A percentile compares a stretch with the other conserved stretches of the same genome.
Conservation (phyloP, 2,113 vertebrate genomes). For the Meriones unguiculatus region DNA sequence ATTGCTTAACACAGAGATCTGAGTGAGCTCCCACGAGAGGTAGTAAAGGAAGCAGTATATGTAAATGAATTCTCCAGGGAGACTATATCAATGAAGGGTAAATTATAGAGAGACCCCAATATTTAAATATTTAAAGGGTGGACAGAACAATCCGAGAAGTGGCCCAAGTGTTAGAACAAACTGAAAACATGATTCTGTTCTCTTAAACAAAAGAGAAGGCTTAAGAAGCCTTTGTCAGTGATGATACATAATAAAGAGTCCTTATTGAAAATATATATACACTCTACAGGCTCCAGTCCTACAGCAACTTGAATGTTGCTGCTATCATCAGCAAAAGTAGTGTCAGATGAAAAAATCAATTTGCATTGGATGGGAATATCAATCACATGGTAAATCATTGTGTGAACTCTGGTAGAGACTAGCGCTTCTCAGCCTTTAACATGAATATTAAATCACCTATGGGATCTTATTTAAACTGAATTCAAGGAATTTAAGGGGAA, state of each 20-base stretch:
- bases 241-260: neutral
- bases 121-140: slow-evolving; percentile 22
- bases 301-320: neutral
- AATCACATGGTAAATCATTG: neutral
- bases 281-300: neutral
- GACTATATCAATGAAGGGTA: neutral
- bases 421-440: neutral
- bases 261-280: slow-evolving; percentile 2
- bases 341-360: slow-evolving; percentile 10
- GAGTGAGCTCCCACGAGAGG: neutral
- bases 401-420: neutral
- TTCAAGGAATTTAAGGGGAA: neutral
- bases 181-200: neutral
- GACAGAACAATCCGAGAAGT: neutral
- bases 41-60: neutral
- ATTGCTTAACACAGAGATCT: slow-evolving; percentile 16
- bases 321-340: slow-evolving; percentile 13
- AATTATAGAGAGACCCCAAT: neutral
- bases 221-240: neutral
- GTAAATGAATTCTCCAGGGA: slow-evolving; percentile 2
- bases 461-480: neutral
- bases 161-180: neutral
- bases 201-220: neutral
- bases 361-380: neutral
- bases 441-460: neutral